Base-by-base conservation (phyloP, 2,888 invertebrate species). In the Drosophila putrida region DNA sequence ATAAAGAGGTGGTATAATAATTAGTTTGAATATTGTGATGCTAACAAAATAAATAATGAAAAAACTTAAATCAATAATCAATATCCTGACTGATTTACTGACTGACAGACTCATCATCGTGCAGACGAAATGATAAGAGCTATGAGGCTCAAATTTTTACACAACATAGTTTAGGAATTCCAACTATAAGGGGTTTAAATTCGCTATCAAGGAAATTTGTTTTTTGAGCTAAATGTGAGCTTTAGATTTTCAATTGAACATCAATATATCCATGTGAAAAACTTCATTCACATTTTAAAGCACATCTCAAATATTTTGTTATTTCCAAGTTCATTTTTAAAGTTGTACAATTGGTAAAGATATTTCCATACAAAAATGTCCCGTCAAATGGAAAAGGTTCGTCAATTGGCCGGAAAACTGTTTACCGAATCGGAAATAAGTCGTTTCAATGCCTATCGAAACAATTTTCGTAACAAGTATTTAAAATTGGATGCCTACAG, bases 371-470 rank as follows among this genome's bases (percentile, higher is more conserved):
- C 2, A 8, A 49, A 28, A 35, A 77, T 86, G 79, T 44, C 78
- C 0, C 50, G 61, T 9, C 39, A 27, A 10, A 20, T 65, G 55
- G 36, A 66, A 4, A 75, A 71, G 27, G 15, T 90, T 0, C 76
- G 81, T 1, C 55, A 75, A 11, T n/a, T 89, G 27, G 82, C 78
- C 1, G 41, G 66, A 5, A 79, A 82, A 44, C 66, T 89, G 0
- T 86, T 89, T 11, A 86, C 81, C 0, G 69, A 75, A 4, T 67
- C 64, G 8, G 80, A 84, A 59, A 68, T 89, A 10, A 60, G 47
- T 1, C 76, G 72, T 5, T 72, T 89, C n/a, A 71, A 75, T 44
- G 72, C 51, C 10, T 77, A 53, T 63, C 75, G 70, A 2, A 33
- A 33, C 4, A 39, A 63, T 0, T 39, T 83, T 0, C 60, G 55